Conservation (phyloP, 2,113 vertebrate species). For the Antechinus stuartii region DNA sequence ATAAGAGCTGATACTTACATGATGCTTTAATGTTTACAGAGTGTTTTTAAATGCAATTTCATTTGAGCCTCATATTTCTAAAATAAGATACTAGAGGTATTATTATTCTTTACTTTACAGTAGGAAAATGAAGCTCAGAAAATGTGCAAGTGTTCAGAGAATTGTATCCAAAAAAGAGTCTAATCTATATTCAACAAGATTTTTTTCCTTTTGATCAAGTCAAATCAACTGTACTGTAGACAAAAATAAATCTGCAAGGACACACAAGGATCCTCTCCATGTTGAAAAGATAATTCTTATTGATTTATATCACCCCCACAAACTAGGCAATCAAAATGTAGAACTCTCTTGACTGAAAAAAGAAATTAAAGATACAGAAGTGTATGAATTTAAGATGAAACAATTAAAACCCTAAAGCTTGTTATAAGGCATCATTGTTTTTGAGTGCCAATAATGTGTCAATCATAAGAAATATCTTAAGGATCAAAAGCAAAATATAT, state of each 20-base stretch:
- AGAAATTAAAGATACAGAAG: neutral
- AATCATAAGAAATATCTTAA: constrained; percentile 10
- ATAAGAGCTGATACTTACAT: neutral
- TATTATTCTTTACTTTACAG: neutral
- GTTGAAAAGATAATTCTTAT: neutral
- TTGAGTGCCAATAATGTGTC: neutral
- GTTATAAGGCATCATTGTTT: constrained; percentile 19
- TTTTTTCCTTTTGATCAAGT: neutral
- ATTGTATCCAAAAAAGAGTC: neutral
- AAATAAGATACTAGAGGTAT: neutral
- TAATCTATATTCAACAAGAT: neutral
- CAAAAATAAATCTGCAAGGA: neutral
- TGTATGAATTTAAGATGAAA: neutral
- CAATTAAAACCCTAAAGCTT: constrained; percentile 3
- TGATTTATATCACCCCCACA: neutral
- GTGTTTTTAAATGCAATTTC: neutral
- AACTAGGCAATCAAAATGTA: constrained; percentile 21
- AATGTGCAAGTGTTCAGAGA: neutral
- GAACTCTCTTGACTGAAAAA: neutral
- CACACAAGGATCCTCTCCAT: neutral
- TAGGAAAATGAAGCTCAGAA: neutral
- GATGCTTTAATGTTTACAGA: neutral
- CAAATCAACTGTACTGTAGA: neutral
- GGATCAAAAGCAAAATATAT: constrained; percentile 28
- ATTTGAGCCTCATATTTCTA: neutral